Evolutionary conservation across 2,888 invertebrate species (phyloP), one percentile per base, ranked within the genome.

Genomic region (Hartigia nigra): DNA sequence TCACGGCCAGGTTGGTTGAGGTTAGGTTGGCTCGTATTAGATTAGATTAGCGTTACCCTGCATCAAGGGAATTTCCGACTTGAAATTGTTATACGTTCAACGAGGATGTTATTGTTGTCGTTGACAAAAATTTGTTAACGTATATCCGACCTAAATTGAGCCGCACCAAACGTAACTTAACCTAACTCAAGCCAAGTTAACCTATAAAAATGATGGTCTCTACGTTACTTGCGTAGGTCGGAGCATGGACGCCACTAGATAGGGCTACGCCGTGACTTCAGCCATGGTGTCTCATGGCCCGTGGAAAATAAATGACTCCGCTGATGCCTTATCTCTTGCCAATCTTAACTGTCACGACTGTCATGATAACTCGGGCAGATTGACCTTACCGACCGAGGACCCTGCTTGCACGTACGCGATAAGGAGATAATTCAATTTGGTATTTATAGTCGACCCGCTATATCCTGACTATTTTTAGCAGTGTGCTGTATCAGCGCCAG

Each of bases 401-500:
- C 23, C 23, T 55, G 55, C 23, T 9, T 23, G 55, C 55, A 5
- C 23, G 55, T 34, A 70, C 78, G 34, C 74, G 82, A 83, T 83
- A 82, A 82, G 77, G 76, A 83, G 82, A 81, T 83, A 83, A 83
- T 55, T 55, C 55, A 23, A 55, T 23, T 83, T 83, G 83, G 80
- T 83, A 83, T 83, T 83, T 83, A 83, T 80, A 79, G 78, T 75
- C 80, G 80, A 75, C 82, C 75, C 72, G 80, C 81, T 81, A 80
- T 78, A 82, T 80, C 75, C 78, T 55, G 78, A 79, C 77, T 83
- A 83, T 83, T 82, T 83, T 83, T 83, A 83, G 83, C 80, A 76
- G 77, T 81, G 81, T 78, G 81, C 82, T 82, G 80, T 82, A 81
- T 83, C 82, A 83, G 82, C 78, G 78, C 35, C 82, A 76, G 55